These are phyloP conservation scores for Muntiacus muntjak DNA, from an alignment of 2,113 vertebrate genomes.

Conservation along the genomic window DNA sequence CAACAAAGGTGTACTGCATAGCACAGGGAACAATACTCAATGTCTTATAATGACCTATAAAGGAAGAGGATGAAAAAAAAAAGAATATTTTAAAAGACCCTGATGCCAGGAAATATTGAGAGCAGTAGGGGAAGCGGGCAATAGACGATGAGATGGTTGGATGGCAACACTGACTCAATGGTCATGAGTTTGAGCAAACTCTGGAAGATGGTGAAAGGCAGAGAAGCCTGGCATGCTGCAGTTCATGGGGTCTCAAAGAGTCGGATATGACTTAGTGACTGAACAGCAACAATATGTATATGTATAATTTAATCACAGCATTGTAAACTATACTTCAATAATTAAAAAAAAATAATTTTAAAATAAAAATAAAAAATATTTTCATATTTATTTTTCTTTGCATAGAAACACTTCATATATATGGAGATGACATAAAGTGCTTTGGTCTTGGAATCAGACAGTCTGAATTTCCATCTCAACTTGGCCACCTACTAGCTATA, in stretches of 20 bases:
- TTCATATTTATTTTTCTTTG: not conserved
- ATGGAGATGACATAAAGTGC: not conserved
- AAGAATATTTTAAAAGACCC: not conserved
- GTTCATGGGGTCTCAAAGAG: not conserved
- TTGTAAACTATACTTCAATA: not conserved
- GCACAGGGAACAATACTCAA: not conserved
- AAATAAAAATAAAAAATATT: not conserved
- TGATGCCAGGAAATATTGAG: not conserved
- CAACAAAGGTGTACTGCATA: not conserved
- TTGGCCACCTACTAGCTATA: not conserved
- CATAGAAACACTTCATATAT: not conserved
- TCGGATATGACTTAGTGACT: not conserved
- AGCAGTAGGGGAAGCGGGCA: accelerated
- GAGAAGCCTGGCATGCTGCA: not conserved
- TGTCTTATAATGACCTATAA: not conserved
- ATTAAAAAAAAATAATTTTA: not conserved
- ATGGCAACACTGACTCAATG: not conserved
- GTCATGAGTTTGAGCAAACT: not conserved
- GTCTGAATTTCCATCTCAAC: not conserved
- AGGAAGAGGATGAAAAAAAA: not conserved
- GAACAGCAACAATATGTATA: not conserved
- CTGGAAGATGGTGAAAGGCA: not conserved
- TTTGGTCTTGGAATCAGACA: not conserved
- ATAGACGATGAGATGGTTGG: not conserved
- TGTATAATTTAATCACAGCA: not conserved